These are phyloP conservation scores for Seira ritae DNA, from an alignment of 2,888 invertebrate species.

Conservation along the genomic window DNA sequence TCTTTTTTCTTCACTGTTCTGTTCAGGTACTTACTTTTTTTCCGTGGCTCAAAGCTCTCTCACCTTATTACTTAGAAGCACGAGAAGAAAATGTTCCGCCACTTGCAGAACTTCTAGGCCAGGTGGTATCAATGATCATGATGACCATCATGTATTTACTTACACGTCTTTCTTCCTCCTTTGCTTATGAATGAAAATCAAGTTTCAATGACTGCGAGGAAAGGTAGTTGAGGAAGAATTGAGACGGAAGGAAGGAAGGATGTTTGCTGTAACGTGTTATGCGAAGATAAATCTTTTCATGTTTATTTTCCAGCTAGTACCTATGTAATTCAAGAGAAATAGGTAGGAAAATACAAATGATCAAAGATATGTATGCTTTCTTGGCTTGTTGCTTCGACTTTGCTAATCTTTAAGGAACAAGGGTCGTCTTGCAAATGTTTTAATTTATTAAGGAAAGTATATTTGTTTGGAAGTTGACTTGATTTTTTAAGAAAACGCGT, in stretches of 20 bases:
- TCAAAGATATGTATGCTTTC: background rate
- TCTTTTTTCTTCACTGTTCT: background rate
- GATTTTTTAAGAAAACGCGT: too few relatives aligned
- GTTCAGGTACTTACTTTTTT: slow-evolving; percentile 44
- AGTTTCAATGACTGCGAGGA: background rate
- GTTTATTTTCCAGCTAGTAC: too few relatives aligned
- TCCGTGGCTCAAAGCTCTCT: background rate
- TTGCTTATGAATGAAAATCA: slow-evolving; percentile 7
- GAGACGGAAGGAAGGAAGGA: background rate
- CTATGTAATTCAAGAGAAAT: too few relatives aligned
- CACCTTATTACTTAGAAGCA: slow-evolving; percentile 16
- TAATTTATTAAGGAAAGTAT: too few relatives aligned
- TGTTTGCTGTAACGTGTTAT: background rate
- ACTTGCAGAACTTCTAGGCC: slow-evolving; percentile 1
- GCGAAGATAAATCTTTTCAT: background rate
- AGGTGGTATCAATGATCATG: slow-evolving; percentile 23
- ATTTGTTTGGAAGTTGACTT: too few relatives aligned
- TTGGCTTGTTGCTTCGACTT: background rate
- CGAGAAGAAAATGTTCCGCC: slow-evolving; percentile 2
- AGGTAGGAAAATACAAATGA: background rate
- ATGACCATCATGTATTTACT: slow-evolving; percentile 12
- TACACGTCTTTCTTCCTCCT: slow-evolving; percentile 6
- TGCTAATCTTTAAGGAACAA: too few relatives aligned
- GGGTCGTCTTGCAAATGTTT: too few relatives aligned
- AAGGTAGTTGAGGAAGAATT: background rate